Evolutionary conservation across 1,140 invertebrate species (phyloP).

Genomic region (Hycleus phaleratus): DNA sequence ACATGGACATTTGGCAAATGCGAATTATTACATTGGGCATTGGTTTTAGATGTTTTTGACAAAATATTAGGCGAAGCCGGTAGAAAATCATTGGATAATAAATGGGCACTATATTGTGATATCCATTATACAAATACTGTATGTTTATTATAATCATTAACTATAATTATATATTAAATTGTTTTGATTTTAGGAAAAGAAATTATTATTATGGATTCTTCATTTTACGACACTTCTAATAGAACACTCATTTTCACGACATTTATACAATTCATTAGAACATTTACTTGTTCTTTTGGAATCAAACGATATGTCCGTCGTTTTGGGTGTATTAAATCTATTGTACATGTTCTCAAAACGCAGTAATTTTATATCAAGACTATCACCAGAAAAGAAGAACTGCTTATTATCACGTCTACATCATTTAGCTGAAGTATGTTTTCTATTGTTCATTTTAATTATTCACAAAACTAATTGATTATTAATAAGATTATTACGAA

Average conservation of each 20-base stretch:
- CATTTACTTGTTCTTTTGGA: constrained; percentile 74
- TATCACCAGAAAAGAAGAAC: constrained; percentile 66
- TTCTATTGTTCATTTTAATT: not conserved
- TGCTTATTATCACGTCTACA: constrained; percentile 67
- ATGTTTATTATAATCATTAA: constrained; percentile 5
- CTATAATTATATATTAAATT: constrained; percentile 6
- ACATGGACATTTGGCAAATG: constrained; percentile 88
- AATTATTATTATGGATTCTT: constrained; percentile 68
- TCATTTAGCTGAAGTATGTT: constrained; percentile 69
- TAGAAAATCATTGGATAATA: constrained; percentile 53
- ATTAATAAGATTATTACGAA: no score
- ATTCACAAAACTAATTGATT: not conserved
- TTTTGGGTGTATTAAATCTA: constrained; percentile 79
- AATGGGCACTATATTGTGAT: constrained; percentile 76
- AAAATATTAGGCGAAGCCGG: constrained; percentile 70
- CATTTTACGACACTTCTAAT: constrained; percentile 82
- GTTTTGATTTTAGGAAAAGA: constrained; percentile 55
- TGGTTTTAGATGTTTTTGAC: constrained; percentile 80
- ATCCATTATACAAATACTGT: constrained; percentile 45
- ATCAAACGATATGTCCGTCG: constrained; percentile 80
- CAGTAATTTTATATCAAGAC: constrained; percentile 80
- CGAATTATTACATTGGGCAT: constrained; percentile 86
- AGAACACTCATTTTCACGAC: constrained; percentile 84
- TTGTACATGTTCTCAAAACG: constrained; percentile 90
- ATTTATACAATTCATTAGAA: constrained; percentile 88